Percentiles rank a stretch among this genome's conserved stretches.
phyloP scores from a whole-genome alignment of 2,888 invertebrate species.

The Orthosia gothica region DNA sequence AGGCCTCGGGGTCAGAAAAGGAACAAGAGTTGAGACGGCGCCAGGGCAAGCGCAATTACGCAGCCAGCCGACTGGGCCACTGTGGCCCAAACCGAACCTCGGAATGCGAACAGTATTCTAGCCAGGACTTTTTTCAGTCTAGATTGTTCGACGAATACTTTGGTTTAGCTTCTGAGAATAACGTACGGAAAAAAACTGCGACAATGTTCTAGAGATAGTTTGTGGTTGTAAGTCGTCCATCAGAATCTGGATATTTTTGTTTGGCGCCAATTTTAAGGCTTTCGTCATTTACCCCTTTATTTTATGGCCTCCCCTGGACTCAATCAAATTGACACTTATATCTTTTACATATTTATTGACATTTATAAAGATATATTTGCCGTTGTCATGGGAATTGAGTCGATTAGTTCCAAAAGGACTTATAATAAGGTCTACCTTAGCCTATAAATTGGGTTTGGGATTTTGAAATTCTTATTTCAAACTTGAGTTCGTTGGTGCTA shows the following conservation, averaged over 20 bases:
- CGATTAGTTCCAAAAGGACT: neutral
- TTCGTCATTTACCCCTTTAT: neutral
- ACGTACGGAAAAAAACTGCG: conserved; percentile 48
- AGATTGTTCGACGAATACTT: conserved; percentile 76
- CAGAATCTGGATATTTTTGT: conserved; percentile 6
- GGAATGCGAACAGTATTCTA: conserved; percentile 77
- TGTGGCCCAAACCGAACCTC: conserved; percentile 71
- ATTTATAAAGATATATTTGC: neutral
- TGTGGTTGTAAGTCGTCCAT: conserved; percentile 27
- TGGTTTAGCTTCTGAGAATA: conserved; percentile 73
- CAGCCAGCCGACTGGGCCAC: conserved; percentile 68
- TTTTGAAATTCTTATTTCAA: neutral
- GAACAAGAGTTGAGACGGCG: conserved; percentile 87
- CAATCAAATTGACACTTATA: neutral
- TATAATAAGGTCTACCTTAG: neutral
- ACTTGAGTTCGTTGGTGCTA: neutral
- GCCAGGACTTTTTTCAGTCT: conserved; percentile 78
- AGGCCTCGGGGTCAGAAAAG: conserved; percentile 81
- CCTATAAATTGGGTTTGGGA: neutral
- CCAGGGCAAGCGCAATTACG: conserved; percentile 89
- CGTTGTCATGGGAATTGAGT: neutral
- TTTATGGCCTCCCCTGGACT: neutral
- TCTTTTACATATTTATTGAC: neutral
- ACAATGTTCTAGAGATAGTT: conserved; percentile 61
- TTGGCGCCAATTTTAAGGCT: neutral